These are phyloP conservation scores for Typhlomys cinereus DNA, from an alignment of 2,113 vertebrate species.

Conservation along the genomic window DNA sequence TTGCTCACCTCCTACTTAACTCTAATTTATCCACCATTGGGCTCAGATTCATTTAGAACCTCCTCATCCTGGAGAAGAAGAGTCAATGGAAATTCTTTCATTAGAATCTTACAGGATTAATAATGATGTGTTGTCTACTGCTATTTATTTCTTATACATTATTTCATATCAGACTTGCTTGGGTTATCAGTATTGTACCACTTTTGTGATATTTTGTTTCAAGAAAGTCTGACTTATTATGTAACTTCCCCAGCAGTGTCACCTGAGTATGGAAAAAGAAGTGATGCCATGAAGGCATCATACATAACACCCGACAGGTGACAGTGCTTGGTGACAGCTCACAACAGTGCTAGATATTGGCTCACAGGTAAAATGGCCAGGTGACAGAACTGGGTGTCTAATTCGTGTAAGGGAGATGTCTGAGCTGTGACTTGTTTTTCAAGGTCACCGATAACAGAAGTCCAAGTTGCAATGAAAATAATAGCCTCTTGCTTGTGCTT, in stretches of 20 bases:
- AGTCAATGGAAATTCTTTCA: not conserved
- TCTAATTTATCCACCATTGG: not conserved
- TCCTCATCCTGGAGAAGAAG: not conserved
- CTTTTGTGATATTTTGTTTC: not conserved
- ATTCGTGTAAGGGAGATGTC: not conserved
- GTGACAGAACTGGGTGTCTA: not conserved
- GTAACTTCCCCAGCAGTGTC: not conserved
- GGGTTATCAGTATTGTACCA: not conserved
- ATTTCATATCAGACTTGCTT: not conserved
- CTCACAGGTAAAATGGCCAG: too few species aligned
- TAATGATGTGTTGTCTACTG: not conserved
- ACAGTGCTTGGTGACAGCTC: too few species aligned
- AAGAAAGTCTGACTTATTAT: not conserved
- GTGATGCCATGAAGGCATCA: not conserved
- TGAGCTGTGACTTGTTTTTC: not conserved
- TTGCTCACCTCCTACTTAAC: not conserved
- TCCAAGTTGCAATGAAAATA: not conserved
- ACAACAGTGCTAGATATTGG: too few species aligned
- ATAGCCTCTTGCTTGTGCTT: not conserved
- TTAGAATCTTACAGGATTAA: not conserved
- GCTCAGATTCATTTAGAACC: not conserved
- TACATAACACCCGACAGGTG: not conserved
- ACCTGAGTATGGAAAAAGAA: not conserved
- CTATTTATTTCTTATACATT: not conserved
- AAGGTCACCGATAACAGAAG: not conserved